Evolutionary conservation across 2,113 vertebrate species (phyloP), one percentile per base, ranked within the genome.

Genomic region (Synodontis membranacea): DNA sequence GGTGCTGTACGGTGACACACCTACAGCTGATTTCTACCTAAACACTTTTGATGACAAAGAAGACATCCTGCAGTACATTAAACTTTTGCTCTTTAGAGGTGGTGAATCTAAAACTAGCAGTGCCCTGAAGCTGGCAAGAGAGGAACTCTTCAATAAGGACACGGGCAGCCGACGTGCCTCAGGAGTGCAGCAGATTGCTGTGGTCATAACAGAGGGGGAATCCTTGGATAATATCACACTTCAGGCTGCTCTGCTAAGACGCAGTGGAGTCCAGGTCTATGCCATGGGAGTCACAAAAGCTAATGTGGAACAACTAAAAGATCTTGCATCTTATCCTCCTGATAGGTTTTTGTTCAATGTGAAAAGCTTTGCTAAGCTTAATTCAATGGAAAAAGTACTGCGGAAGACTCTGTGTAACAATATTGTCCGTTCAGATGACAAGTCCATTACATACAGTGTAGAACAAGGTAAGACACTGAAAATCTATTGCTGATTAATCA

Each of bases 121-220:
- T 0, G 96, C 97, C 6, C 82, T 97, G 12, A 90, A 94, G 1
- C 96, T 94, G 80, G 84, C 96, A 17, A 89, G 80, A 5, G 70
- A 94, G 0, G 83, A 92, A 0, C 84, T 96, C 62, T 97, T 97
- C 37, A 86, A 62, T 6, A 50, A 87, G 12, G 54, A 81, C 0
- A 88, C 34, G 5, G 96, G 96, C 11, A 93, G 96, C 89, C 91
- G 96, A 60, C 90, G 81, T 15, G 42, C 44, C 1, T 86, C 86
- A 3, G 94, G 95, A 0, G 86, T 96, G 25, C 93, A 94, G 81
- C 95, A 96, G 91, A 91, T 97, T 74, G 96, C 96, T 0, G 90
- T 97, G n/a, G 92, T 97, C 72, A 95, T 97, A 91, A 96, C 94
- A 0, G 94, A 95, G 1, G 93, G 94, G 0, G 28, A 93, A 34